Evolutionary conservation across 2,797 vertebrate species (phyloP).

Genomic region (Picus viridis): DNA sequence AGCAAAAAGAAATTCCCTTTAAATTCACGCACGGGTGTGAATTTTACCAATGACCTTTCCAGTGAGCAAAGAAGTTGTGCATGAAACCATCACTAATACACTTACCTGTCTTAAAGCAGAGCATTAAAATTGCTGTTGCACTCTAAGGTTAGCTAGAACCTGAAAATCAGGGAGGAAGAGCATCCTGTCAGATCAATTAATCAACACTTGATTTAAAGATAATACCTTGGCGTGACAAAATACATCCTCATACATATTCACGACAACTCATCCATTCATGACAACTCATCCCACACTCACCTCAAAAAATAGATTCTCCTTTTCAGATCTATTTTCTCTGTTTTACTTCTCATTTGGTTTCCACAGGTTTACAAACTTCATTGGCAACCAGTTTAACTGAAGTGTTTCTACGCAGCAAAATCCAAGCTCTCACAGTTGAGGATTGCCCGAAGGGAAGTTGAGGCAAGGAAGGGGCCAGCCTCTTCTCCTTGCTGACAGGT

Average conservation of each 20-base stretch:
- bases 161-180: not conserved
- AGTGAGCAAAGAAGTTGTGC: not conserved
- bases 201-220: not conserved
- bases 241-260: not conserved
- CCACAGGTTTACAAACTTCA: not conserved
- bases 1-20: not conserved
- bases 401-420: not conserved
- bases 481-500: too few species aligned
- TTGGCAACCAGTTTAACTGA: not conserved
- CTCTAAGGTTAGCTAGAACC: not conserved
- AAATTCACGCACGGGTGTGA: not conserved
- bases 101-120: not conserved
- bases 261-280: not conserved
- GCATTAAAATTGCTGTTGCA: not conserved
- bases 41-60: not conserved
- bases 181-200: not conserved
- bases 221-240: not conserved
- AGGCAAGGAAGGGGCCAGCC: too few species aligned
- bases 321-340: not conserved
- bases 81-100: not conserved
- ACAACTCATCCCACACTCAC: not conserved
- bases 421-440: not conserved
- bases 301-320: not conserved
- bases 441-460: too few species aligned
- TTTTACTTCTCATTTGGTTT: not conserved